Percentiles rank a stretch among this genome's conserved stretches.
phyloP scores from a whole-genome alignment of 2,113 vertebrate species.

The Cheirogaleus medius region DNA sequence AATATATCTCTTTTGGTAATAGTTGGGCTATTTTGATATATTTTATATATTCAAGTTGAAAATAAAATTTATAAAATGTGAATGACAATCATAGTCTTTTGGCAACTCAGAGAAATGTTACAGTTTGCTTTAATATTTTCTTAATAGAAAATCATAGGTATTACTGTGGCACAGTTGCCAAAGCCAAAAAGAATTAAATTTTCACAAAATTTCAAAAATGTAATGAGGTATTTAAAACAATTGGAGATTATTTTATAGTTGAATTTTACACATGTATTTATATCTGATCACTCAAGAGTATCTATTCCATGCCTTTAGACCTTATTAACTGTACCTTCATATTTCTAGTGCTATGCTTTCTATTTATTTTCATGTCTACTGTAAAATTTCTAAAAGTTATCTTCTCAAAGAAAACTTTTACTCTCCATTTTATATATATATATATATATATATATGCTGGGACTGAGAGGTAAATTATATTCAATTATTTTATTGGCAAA shows the following conservation, averaged over 20 bases:
- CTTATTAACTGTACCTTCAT: neutral
- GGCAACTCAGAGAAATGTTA: neutral
- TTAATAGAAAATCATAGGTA: neutral
- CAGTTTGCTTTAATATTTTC: neutral
- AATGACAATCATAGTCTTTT: neutral
- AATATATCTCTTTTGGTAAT: neutral
- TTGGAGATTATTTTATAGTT: neutral
- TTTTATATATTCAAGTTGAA: neutral
- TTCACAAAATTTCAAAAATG: neutral
- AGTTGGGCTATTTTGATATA: neutral
- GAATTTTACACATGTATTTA: neutral
- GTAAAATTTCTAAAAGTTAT: neutral
- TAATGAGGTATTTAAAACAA: neutral
- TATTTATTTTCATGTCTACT: neutral
- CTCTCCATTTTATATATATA: neutral
- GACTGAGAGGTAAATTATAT: neutral
- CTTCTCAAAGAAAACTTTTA: neutral
- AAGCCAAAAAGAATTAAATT: neutral
- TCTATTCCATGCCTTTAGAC: neutral
- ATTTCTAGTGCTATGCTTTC: neutral
- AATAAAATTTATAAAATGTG: neutral
- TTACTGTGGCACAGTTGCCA: neutral
- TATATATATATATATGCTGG: neutral
- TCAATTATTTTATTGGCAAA: neutral
- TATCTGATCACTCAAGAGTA: neutral